phyloP scores from a whole-genome alignment of 2,888 invertebrate species.

The Tenthredo amoena region DNA sequence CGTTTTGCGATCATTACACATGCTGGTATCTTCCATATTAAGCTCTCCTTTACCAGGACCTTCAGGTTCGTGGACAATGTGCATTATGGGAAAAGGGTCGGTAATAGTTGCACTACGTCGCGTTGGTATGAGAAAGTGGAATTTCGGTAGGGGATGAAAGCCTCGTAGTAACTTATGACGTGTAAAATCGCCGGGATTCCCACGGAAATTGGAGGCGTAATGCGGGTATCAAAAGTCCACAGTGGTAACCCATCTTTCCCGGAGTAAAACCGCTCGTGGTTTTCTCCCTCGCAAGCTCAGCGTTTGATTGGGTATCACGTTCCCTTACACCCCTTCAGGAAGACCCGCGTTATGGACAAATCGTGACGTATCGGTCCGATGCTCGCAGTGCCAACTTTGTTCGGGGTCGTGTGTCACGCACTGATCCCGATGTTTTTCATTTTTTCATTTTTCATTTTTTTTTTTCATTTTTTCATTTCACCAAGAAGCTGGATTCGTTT shows the following conservation, averaged over 20 bases:
- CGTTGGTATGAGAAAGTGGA: background rate
- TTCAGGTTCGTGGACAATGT: background rate
- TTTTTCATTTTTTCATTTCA: too few relatives aligned
- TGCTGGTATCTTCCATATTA: background rate
- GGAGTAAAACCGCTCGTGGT: background rate
- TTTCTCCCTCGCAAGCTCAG: slow-evolving; percentile 22
- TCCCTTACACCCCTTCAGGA: background rate
- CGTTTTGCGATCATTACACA: background rate
- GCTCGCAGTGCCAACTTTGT: background rate
- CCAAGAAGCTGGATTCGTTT: too few relatives aligned
- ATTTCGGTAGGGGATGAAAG: background rate
- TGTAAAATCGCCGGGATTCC: slow-evolving; percentile 35
- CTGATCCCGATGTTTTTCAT: background rate
- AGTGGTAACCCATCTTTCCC: slow-evolving; percentile 12
- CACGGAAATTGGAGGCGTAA: slow-evolving; percentile 42
- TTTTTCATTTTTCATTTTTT: too few relatives aligned
- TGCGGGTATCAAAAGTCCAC: slow-evolving; percentile 37
- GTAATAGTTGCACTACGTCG: background rate
- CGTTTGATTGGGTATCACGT: slow-evolving; percentile 31
- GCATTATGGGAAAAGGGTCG: background rate
- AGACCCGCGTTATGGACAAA: background rate
- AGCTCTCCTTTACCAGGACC: background rate
- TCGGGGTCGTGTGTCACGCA: background rate
- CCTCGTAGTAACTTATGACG: slow-evolving; percentile 33
- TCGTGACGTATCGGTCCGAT: slow-evolving; percentile 24